Evolutionary conservation across 2,888 invertebrate species (phyloP), one percentile per base, ranked within the genome.

Genomic region (Chymomyza amoena): DNA sequence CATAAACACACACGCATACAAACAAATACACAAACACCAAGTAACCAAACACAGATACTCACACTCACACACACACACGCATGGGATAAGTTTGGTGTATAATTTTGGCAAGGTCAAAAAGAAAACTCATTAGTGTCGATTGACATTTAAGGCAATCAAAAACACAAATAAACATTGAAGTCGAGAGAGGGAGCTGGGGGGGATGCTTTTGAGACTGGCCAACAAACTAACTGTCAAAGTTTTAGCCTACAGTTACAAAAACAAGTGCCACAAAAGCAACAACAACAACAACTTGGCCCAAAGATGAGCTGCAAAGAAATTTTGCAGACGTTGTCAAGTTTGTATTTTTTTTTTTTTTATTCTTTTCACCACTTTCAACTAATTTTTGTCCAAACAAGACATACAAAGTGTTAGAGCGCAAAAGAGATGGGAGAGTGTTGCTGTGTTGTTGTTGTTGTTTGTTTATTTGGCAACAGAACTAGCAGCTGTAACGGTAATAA

Each of bases 401-500:
- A 36, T 7, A 56, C 57, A 64, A 50, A 54, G n/a, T 54, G 25
- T 15, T 56, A 20, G 52, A 6, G 63, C 51, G 51, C 15, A 32
- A 63, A 50, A 79, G 77, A 66, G 68, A 61, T 66, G 52, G 57
- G 32, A 32, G 5, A 54, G 15, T 57, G 57, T 57, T 57, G 57
- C 20, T 18, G 32, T 28, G 15, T 13, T 60, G 59, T 60, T 20
- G 36, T n/a, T 60, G 62, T 62, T 16, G 32, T 36, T 36, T 32
- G 61, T 20, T 39, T 28, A 57, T 20, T 57, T 60, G 60, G 56
- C 32, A 61, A 69, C 63, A 76, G 45, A 64, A 62, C 84, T 75
- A 84, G 76, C 87, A 87, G 82, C 82, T 84, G 85, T 77, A 79
- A 76, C 77, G 75, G 85, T 84, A 79, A 84, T 82, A 84, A 84